Evolutionary conservation across 2,113 vertebrate species (phyloP), one percentile per base, ranked within the genome.

Genomic region (Eurypyga helias): DNA sequence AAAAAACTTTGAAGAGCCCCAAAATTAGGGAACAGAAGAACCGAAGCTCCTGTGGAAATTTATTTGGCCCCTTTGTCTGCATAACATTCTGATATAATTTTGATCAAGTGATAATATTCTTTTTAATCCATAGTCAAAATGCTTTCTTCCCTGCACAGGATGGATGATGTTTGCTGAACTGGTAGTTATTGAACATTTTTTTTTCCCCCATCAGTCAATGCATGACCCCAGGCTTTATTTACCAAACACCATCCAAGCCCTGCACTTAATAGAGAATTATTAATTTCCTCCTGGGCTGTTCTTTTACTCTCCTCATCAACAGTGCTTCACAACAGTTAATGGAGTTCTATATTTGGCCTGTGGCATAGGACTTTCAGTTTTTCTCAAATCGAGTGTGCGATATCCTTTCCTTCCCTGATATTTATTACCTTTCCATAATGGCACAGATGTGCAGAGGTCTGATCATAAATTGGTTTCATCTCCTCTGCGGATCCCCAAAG

Each of bases 211-310:
- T 94, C 88, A 94, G 80, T 96, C 94, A 96, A 55, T 93, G 86
- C 83, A 90, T 93, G 92, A 96, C 97, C 95, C n/a, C 80, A 92
- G 96, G 96, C 95, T 93, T 96, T 97, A 95, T 97, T 96, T 96
- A 97, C 93, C 90, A 96, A 96, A 95, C 86, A 89, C 94, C 94
- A 93, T 93, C 94, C 94, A 93, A 96, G 65, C 90, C 67, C 90
- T 97, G 94, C 92, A 95, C 90, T 97, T 96, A 97, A 96, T 97
- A 96, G 72, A 95, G 96, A 96, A 97, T 95, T 97, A 96, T 96
- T 97, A 96, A 97, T 97, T 96, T 97, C 88, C 97, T 97, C 83
- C 90, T 94, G 88, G 97, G 96, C 90, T 96, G 80, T 93, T 93
- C 92, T 96, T 96, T 96, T 95, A 83, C 94, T 90, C 80, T 87